These are phyloP conservation scores for Lepas anatifera DNA, from an alignment of 2,888 invertebrate species.

Conservation along the genomic window DNA sequence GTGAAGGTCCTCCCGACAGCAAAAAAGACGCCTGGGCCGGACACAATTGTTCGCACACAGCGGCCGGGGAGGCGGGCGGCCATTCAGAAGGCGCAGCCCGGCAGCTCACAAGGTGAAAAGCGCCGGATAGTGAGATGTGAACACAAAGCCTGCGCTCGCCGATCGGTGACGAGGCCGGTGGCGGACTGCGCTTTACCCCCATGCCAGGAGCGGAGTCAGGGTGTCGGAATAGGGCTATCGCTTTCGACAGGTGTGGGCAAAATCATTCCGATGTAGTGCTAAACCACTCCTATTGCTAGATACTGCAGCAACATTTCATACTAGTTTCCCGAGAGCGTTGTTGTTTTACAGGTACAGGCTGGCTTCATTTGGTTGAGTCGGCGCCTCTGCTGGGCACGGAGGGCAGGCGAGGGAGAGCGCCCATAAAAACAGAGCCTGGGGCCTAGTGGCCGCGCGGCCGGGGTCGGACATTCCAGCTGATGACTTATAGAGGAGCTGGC, in stretches of 20 bases:
- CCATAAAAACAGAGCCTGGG: not conserved
- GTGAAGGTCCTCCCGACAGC: slow-evolving; percentile 5
- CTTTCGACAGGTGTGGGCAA: too few relatives aligned
- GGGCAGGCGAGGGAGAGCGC: not conserved
- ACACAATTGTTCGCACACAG: not conserved
- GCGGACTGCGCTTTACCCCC: not conserved
- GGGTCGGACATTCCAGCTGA: not conserved
- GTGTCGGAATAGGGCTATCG: too few relatives aligned
- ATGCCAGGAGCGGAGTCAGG: not conserved
- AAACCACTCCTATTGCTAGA: too few relatives aligned
- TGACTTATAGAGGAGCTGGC: slow-evolving; percentile 2
- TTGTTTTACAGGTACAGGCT: too few relatives aligned
- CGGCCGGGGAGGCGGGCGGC: not conserved
- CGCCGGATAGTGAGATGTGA: not conserved
- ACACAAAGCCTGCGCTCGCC: not conserved
- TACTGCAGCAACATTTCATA: too few relatives aligned
- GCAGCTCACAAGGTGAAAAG: not conserved
- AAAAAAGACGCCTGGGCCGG: not conserved
- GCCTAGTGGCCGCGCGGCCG: not conserved
- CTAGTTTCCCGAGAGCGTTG: too few relatives aligned
- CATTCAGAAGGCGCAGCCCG: not conserved
- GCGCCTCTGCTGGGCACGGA: too few relatives aligned
- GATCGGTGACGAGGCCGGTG: not conserved
- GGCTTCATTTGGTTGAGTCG: too few relatives aligned
- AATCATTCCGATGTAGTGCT: too few relatives aligned